A percentile compares a stretch with the other conserved stretches of the same genome.
These are phyloP conservation scores for Euleptes europaea DNA, from an alignment of 2,113 vertebrate species.

Conservation along the genomic window DNA sequence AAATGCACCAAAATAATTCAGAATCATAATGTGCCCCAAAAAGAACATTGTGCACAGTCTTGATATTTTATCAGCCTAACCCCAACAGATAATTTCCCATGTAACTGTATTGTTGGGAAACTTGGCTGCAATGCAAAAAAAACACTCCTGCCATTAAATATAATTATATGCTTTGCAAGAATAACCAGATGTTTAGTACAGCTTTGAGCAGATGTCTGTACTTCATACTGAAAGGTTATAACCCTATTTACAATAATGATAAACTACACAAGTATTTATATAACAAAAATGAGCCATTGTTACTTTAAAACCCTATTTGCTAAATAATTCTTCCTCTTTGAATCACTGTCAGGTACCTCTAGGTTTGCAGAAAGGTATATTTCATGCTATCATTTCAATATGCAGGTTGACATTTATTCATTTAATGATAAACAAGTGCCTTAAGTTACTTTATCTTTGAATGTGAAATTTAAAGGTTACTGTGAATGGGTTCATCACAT, in stretches of 20 bases:
- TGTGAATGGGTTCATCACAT: background rate
- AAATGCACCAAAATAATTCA: constrained; percentile 27
- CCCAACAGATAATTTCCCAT: constrained; percentile 57
- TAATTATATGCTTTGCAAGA: constrained; percentile 76
- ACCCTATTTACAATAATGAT: constrained; percentile 70
- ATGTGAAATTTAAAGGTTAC: constrained; percentile 22
- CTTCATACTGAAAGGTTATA: constrained; percentile 70
- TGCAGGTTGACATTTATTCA: constrained; percentile 40
- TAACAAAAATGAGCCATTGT: constrained; percentile 44
- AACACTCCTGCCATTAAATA: constrained; percentile 76
- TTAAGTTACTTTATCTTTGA: constrained; percentile 17
- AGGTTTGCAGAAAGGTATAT: constrained; percentile 39
- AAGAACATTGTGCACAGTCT: constrained; percentile 40
- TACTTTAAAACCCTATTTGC: constrained; percentile 38
- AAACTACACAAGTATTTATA: constrained; percentile 66
- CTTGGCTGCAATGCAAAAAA: constrained; percentile 71
- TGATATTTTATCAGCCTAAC: constrained; percentile 62
- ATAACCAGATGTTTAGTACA: constrained; percentile 77
- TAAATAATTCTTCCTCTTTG: constrained; percentile 31
- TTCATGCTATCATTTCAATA: constrained; percentile 21
- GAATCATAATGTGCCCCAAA: constrained; percentile 9
- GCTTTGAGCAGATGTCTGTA: constrained; percentile 73
- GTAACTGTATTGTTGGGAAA: constrained; percentile 66
- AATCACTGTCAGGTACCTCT: constrained; percentile 15
- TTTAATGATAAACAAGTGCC: constrained; percentile 13